These are phyloP conservation scores for Tanypteryx hageni DNA, from an alignment of 2,888 invertebrate genomes.

Conservation along the genomic window DNA sequence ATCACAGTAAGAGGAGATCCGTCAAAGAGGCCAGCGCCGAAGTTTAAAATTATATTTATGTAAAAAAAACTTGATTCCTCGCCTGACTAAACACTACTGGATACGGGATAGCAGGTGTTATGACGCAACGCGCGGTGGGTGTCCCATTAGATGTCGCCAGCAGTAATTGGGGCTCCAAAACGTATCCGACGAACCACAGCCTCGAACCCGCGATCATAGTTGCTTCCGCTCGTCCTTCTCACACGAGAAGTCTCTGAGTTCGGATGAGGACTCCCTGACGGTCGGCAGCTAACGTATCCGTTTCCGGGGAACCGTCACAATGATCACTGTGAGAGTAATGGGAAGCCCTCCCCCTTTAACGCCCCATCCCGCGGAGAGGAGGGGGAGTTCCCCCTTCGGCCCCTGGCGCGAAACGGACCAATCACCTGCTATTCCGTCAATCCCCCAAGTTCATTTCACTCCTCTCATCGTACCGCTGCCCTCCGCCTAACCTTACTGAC, in stretches of 20 bases:
- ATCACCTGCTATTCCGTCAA: background rate
- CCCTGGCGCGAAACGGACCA: background rate
- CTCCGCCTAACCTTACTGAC: background rate
- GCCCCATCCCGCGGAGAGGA: background rate
- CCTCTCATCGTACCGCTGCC: background rate
- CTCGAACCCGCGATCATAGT: background rate
- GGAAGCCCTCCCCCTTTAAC: background rate
- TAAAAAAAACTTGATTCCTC: background rate
- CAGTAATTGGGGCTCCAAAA: background rate
- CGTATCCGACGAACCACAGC: conserved; percentile 20
- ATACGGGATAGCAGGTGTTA: background rate
- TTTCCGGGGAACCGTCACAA: background rate
- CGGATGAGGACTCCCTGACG: background rate
- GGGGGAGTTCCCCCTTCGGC: background rate
- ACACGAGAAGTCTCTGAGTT: background rate
- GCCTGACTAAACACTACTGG: background rate
- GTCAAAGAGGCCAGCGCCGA: too few species aligned
- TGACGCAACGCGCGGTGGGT: background rate
- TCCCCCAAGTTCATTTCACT: background rate
- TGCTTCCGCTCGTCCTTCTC: background rate
- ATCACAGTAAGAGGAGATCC: too few species aligned
- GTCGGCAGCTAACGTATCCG: background rate
- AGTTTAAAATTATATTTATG: too few species aligned
- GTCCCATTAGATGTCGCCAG: background rate
- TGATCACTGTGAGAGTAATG: background rate